Conservation (phyloP, 2,113 vertebrate genomes). For the Leucosticte australis region DNA sequence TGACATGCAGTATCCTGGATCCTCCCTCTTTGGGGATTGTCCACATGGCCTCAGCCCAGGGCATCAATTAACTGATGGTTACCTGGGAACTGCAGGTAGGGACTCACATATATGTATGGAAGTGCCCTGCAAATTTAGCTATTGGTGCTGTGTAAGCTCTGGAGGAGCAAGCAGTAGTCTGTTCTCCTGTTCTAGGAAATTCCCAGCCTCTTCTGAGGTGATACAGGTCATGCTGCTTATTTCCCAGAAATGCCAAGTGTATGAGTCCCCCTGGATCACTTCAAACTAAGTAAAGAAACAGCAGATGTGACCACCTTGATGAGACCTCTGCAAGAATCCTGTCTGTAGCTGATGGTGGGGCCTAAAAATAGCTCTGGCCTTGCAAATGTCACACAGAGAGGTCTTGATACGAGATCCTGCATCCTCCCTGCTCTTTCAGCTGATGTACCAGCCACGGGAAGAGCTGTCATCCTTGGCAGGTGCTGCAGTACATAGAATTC, state of each 20-base stretch:
- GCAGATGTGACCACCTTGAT: background rate
- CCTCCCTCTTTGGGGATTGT: background rate
- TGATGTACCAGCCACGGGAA: background rate
- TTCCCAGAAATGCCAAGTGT: background rate
- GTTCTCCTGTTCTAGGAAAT: background rate
- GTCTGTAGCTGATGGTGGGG: background rate
- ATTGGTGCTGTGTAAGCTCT: background rate
- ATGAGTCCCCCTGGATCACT: background rate
- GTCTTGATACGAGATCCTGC: background rate
- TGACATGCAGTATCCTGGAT: background rate
- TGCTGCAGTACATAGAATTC: background rate
- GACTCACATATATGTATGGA: background rate
- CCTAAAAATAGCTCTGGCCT: constrained; percentile 34
- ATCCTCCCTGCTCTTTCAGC: background rate
- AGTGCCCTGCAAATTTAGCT: background rate
- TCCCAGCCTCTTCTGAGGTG: background rate
- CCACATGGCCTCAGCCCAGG: background rate
- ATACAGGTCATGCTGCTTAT: background rate
- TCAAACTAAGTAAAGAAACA: background rate
- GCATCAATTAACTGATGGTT: background rate
- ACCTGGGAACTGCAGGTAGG: background rate
- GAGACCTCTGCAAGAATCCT: background rate
- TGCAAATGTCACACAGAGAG: constrained; percentile 13
- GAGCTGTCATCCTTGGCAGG: background rate
- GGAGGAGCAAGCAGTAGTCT: background rate